Base-by-base conservation (phyloP, 1,140 invertebrate genomes). In the Caenorhabditis remanei region DNA sequence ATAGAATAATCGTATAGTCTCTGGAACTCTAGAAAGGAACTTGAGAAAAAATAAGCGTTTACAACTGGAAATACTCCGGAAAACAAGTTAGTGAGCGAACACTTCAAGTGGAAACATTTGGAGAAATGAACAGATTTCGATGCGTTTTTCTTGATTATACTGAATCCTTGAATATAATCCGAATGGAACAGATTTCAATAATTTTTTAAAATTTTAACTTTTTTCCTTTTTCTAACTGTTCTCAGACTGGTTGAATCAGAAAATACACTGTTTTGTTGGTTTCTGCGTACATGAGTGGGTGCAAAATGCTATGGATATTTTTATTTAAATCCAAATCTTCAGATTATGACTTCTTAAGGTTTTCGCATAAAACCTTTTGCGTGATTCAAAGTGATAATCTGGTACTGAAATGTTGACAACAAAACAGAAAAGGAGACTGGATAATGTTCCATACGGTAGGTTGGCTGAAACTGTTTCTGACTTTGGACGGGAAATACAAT, bases 311-410 rank as follows among this genome's bases (percentile, higher is more conserved):
- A 3, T 6, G 50, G 50, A 53, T 53, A 63, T 63, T 21, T 63
- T 32, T 32, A 13, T 32, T 32, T 32, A 24, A 63, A 63, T 7
- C 24, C 8, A 11, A 32, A 63, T 63, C 61, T 32, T 63, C 61
- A 11, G 61, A 63, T 63, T 63, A 40, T 63, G 61, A 63, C 61
- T 63, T 63, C 61, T 63, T 63, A 32, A 4, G 24, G 56, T 16
- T 63, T 24, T 63, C 61, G 55, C 14, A 9, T 32, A 63, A 63
- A 63, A 40, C n/a, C 24, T 63, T 63, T 7, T 32, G 61, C 21
- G 61, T 63, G 61, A 63, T 32, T 32, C 4, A 32, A 63, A 40
- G 24, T 40, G 19, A 63, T 63, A 63, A 63, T 24, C 61, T 32
- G 61, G 61, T 32, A 8, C 40, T 1, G 32, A 63, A 63, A 24